Conservation (phyloP, 2,797 vertebrate species). For the Apogon hyalosoma region DNA sequence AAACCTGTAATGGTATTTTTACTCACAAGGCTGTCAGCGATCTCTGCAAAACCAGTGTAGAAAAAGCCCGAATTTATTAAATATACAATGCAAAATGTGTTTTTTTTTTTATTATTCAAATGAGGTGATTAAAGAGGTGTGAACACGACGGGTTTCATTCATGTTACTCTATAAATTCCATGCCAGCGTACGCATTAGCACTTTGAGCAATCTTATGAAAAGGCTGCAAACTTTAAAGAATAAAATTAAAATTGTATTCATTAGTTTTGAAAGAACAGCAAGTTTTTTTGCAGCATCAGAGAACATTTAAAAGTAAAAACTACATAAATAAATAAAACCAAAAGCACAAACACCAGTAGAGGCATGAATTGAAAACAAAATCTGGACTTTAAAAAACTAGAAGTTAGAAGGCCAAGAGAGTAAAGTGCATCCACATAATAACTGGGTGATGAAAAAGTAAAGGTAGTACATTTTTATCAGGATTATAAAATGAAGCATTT, state of each 20-base stretch:
- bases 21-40: not conserved
- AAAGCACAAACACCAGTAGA: not conserved
- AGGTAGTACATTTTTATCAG: not conserved
- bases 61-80: not conserved
- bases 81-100: not conserved
- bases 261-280: no score
- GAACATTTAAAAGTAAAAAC: not conserved
- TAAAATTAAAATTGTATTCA: no score
- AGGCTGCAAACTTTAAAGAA: no score
- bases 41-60: no score
- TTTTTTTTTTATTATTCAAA: constrained; percentile 17
- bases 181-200: no score
- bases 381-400: not conserved
- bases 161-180: not conserved
- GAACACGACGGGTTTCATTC: constrained; percentile 1
- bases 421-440: constrained; percentile 37
- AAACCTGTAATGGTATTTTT: not conserved
- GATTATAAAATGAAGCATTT: constrained; percentile 14
- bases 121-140: not conserved
- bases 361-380: not conserved
- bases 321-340: not conserved
- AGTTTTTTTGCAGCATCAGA: no score
- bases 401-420: not conserved
- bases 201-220: no score
- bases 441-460: not conserved